A percentile compares a stretch with the other conserved stretches of the same genome.
Evolutionary conservation across 2,113 vertebrate species (phyloP).

Genomic region (Penelope pileata): DNA sequence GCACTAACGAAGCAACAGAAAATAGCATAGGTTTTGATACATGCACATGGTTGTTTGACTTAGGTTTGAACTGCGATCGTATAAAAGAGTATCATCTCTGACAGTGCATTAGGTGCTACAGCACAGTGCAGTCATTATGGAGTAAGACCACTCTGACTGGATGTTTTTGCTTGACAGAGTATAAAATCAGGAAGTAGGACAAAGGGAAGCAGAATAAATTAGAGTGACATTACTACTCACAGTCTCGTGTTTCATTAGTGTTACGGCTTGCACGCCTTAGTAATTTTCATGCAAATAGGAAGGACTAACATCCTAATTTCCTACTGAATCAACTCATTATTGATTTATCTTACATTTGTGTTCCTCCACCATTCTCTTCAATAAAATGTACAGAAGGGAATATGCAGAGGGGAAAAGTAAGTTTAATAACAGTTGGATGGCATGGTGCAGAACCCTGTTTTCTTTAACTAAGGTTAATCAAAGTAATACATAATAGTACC

Average conservation of each 20-base stretch:
- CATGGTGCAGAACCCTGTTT: not conserved
- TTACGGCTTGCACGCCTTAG: not conserved
- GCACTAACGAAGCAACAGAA: not conserved
- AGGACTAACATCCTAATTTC: constrained; percentile 2
- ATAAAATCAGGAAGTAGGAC: not conserved
- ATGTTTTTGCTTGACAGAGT: not conserved
- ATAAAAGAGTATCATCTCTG: not conserved
- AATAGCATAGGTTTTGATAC: not conserved
- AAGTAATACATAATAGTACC: not conserved
- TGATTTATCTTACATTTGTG: not conserved
- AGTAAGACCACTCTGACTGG: not conserved
- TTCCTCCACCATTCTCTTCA: not conserved
- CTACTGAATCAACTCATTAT: not conserved
- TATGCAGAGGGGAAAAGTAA: not conserved
- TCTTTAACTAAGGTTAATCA: not conserved
- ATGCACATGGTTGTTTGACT: not conserved
- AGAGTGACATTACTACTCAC: not conserved
- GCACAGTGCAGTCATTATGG: not conserved
- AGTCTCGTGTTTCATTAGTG: not conserved
- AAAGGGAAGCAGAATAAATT: not conserved
- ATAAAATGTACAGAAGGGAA: not conserved
- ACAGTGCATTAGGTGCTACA: not conserved
- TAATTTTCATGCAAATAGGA: not conserved
- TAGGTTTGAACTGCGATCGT: not conserved
- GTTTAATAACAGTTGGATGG: not conserved